These are phyloP conservation scores for Tillus elongatus DNA, from an alignment of 2,888 invertebrate species.

Conservation along the genomic window DNA sequence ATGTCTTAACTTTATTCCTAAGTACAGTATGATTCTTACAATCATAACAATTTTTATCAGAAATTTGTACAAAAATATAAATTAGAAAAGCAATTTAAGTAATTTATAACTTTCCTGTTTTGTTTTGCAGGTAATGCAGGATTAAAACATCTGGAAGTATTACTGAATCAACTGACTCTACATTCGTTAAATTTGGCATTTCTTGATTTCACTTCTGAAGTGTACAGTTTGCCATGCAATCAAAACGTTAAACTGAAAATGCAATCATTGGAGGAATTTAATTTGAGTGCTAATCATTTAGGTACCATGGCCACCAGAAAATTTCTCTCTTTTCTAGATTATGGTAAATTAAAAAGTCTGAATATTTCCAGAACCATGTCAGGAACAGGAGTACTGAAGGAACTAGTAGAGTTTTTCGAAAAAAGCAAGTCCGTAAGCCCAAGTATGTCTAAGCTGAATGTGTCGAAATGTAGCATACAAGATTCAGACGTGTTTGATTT, in stretches of 20 bases:
- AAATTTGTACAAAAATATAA: too few relatives aligned
- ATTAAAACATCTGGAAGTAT: constrained; percentile 1
- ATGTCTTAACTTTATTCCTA: too few relatives aligned
- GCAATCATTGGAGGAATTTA: not conserved
- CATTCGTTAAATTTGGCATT: not conserved
- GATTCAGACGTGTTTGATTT: not conserved
- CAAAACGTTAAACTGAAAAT: not conserved
- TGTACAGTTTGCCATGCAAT: not conserved
- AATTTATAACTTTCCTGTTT: constrained; percentile 2
- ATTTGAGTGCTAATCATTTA: not conserved
- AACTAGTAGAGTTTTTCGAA: not conserved
- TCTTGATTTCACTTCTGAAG: not conserved
- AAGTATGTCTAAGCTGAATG: not conserved
- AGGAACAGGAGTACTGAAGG: not conserved
- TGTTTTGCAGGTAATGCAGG: not conserved
- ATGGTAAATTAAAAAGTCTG: not conserved
- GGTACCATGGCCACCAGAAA: not conserved
- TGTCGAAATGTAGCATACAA: not conserved
- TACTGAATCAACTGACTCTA: not conserved
- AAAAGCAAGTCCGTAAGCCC: too few relatives aligned
- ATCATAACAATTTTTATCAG: too few relatives aligned
- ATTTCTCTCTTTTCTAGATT: not conserved
- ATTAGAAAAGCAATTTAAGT: too few relatives aligned
- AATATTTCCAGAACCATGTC: not conserved
- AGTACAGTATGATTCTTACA: too few relatives aligned